Evolutionary conservation across 2,888 invertebrate genomes (phyloP).

Genomic region (Venustoraphidia nigricollis): DNA sequence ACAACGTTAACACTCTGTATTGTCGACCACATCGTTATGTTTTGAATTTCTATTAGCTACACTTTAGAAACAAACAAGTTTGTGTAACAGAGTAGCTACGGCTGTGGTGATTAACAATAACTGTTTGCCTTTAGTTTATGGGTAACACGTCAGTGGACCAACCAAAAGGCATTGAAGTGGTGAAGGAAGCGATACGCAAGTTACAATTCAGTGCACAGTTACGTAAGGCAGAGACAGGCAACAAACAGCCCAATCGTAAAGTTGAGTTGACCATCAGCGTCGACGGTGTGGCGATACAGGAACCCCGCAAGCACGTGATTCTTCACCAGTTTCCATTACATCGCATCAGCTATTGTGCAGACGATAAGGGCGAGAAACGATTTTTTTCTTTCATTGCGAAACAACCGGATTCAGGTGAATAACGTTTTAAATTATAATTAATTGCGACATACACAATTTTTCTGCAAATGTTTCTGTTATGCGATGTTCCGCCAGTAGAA

Average conservation of each 20-base stretch:
- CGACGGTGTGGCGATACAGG: conserved; percentile 87
- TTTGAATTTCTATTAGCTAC: no score
- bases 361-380: conserved; percentile 94
- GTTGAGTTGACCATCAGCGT: conserved; percentile 94
- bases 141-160: conserved; percentile 91
- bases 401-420: conserved; percentile 31
- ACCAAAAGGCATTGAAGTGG: conserved; percentile 94
- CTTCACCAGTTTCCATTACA: conserved; percentile 92
- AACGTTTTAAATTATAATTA: no score
- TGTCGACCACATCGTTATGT: no score
- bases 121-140: conserved; percentile 51
- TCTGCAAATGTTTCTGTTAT: no score
- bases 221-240: conserved; percentile 79
- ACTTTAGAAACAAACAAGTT: no score
- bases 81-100: no score
- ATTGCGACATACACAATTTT: no score
- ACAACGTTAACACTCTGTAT: no score
- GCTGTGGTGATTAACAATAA: no score
- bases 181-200: conserved; percentile 93
- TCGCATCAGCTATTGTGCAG: conserved; percentile 96
- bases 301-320: conserved; percentile 60
- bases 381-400: conserved; percentile 94
- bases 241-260: conserved; percentile 59
- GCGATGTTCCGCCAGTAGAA: no score
- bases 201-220: conserved; percentile 87